These are phyloP conservation scores for Lasioglossum figueresi DNA, from an alignment of 2,888 invertebrate genomes.

Conservation along the genomic window DNA sequence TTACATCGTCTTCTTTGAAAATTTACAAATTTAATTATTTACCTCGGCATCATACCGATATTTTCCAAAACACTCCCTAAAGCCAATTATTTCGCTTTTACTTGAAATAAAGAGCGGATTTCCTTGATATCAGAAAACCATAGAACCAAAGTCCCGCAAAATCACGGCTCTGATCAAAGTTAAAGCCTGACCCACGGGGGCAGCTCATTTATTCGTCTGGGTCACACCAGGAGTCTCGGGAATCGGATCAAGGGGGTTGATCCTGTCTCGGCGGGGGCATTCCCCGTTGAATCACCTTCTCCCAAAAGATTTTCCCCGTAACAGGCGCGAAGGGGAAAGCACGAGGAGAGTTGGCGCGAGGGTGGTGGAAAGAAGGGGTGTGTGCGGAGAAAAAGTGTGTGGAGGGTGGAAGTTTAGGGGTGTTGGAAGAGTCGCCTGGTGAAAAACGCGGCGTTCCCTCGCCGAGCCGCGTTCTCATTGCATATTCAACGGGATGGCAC, in stretches of 20 bases:
- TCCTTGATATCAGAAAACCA: neutral
- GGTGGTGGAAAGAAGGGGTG: neutral
- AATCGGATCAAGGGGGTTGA: neutral
- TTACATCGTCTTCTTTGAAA: neutral
- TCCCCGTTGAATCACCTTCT: neutral
- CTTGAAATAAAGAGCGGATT: neutral
- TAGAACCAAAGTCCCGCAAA: neutral
- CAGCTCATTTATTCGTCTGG: constrained; percentile 1
- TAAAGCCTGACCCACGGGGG: neutral
- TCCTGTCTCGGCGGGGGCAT: constrained; percentile 3
- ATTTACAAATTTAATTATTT: no score
- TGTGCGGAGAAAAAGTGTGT: constrained; percentile 15
- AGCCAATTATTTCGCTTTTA: neutral
- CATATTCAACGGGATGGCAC: constrained; percentile 73
- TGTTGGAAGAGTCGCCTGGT: constrained; percentile 43
- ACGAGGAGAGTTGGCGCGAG: neutral
- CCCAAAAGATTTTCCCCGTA: neutral
- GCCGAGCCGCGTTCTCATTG: constrained; percentile 65
- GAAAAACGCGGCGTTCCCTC: constrained; percentile 44
- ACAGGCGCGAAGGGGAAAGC: neutral
- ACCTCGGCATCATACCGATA: no score
- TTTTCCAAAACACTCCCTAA: neutral
- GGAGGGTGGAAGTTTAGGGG: neutral
- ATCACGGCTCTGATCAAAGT: neutral
- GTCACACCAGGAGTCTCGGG: neutral